These are phyloP conservation scores for Parapsyche elsis DNA, from an alignment of 1,140 invertebrate species.

Conservation along the genomic window DNA sequence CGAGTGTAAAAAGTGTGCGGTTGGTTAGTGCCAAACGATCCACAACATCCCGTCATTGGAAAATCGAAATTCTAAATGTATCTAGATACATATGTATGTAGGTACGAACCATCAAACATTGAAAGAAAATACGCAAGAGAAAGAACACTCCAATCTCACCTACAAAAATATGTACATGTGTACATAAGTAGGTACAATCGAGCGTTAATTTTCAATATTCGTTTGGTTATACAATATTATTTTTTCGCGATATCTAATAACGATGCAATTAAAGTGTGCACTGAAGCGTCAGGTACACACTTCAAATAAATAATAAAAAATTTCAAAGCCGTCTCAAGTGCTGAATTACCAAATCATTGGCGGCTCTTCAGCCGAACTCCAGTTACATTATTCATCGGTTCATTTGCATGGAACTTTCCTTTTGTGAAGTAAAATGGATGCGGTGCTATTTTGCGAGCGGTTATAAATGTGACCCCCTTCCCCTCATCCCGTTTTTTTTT, in stretches of 20 bases:
- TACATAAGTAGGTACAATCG: too few relatives aligned
- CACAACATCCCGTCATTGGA: conserved; percentile 17
- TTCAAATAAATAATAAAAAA: not conserved
- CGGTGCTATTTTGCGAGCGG: not conserved
- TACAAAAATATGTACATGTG: too few relatives aligned
- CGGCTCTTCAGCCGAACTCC: conserved; percentile 6
- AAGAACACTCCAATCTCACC: too few relatives aligned
- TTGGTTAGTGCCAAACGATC: conserved; percentile 1
- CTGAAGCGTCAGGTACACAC: too few relatives aligned
- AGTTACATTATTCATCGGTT: conserved; percentile 41
- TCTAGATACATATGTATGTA: too few relatives aligned
- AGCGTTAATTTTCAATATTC: too few relatives aligned
- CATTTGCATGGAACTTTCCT: conserved; percentile 28
- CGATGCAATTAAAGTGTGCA: too few relatives aligned
- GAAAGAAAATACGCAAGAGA: too few relatives aligned
- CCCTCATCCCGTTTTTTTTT: not conserved
- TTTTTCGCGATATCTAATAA: too few relatives aligned
- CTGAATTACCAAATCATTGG: not conserved
- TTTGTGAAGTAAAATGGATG: conserved; percentile 1
- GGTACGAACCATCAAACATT: not conserved
- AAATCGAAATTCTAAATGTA: too few relatives aligned
- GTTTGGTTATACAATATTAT: too few relatives aligned
- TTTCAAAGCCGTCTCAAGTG: not conserved
- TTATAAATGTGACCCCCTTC: not conserved
- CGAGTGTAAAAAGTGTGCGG: not conserved